Evolutionary conservation across 2,888 invertebrate genomes (phyloP).

Genomic region (Galeopsomyia nigrocyanea): DNA sequence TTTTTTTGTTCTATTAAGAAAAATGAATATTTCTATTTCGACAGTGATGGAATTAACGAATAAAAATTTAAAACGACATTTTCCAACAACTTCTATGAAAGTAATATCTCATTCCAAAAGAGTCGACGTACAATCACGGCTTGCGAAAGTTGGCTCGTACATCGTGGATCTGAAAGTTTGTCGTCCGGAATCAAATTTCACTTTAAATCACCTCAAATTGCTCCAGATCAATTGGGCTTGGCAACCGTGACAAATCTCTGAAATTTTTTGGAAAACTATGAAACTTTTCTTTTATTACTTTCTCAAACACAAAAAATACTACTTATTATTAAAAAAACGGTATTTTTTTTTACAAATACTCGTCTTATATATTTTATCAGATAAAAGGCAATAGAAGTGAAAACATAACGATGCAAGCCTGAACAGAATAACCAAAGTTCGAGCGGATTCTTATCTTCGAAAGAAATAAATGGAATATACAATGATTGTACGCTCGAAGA

Average conservation of each 20-base stretch:
- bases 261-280: neutral
- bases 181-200: constrained; percentile 10
- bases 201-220: constrained; percentile 8
- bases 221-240: constrained; percentile 9
- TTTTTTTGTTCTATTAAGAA: neutral
- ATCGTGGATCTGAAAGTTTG: neutral
- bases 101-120: constrained; percentile 9
- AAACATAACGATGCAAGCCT: too few relatives aligned
- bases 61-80: constrained; percentile 3
- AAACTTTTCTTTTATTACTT: neutral
- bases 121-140: neutral
- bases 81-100: constrained; percentile 13
- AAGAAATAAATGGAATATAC: too few relatives aligned
- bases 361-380: too few relatives aligned
- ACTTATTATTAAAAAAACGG: neutral
- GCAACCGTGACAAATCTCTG: neutral
- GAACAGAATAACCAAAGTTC: too few relatives aligned
- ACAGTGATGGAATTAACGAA: neutral
- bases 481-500: neutral
- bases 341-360: neutral
- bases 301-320: neutral
- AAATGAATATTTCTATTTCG: neutral
- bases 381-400: too few relatives aligned
- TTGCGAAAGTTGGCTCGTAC: neutral
- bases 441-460: too few relatives aligned